phyloP scores from a whole-genome alignment of 2,797 vertebrate species.

The Onychomys arenicola region DNA sequence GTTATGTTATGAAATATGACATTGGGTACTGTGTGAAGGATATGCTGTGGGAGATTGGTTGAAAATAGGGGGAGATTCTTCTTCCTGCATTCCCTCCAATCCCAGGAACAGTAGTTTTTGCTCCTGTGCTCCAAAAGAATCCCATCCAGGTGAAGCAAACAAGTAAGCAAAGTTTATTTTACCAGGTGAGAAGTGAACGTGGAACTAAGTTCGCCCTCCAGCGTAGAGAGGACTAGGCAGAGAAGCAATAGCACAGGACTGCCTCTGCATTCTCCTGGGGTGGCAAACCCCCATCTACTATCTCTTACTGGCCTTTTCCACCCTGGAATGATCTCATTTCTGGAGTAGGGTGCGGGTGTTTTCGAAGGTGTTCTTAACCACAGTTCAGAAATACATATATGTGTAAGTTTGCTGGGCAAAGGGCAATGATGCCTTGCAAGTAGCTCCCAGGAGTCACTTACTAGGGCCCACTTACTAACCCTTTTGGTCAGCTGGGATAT shows the following conservation, averaged over 20 bases:
- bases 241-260: neutral
- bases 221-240: neutral
- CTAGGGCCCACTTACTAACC: too few relatives aligned
- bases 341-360: neutral
- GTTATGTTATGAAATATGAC: neutral
- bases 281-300: neutral
- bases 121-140: neutral
- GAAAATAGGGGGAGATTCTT: neutral
- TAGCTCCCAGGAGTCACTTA: neutral
- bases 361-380: neutral
- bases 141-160: neutral
- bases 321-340: neutral
- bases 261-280: neutral
- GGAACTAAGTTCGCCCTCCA: neutral
- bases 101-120: neutral
- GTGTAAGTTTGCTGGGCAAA: neutral
- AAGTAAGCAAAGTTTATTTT: neutral
- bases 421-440: neutral
- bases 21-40: neutral
- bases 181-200: neutral
- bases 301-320: too few relatives aligned
- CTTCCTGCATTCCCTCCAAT: neutral
- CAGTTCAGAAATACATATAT: neutral
- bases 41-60: neutral
- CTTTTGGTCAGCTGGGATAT: neutral